Base-by-base conservation (phyloP, 2,797 vertebrate species). In the Lacerta viridis region DNA sequence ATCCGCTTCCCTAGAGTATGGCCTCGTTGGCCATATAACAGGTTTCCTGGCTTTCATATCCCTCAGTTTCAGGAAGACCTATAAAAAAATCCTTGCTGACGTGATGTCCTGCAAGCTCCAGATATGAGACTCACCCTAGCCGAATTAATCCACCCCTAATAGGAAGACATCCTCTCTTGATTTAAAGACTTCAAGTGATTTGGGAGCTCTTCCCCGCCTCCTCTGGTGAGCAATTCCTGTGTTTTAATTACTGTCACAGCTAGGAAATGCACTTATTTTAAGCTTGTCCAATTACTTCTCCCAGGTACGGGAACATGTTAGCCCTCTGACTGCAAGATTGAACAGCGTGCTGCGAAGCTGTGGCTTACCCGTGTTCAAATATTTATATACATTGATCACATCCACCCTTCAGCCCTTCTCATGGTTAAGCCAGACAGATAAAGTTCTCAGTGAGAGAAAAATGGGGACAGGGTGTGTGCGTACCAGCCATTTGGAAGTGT, bases 211-310 rank as follows among this genome's bases (percentile, higher is more conserved):
- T 82, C 55, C 59, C 55, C 1, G 13, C 39, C 69, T 76, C 80
- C 79, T 82, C 71, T 46, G 23, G 71, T 83, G 80, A 87, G 80
- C 86, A 82, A 66, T 76, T 66, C 36, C 71, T 75, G 55, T 76
- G 80, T 83, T 87, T 87, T 87, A 87, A 87, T 87, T 87, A 83
- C 86, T 87, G 86, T 87, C 80, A 66, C 79, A 82, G 80, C 59
- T 64, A 76, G 86, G 71, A 87, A 76, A 87, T 82, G 79, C 80
- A 82, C 80, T 82, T 87, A 76, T 87, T 87, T 82, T 76, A 83
- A 87, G 80, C 86, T 76, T 87, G 80, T 87, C 86, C 86, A 87
- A 87, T 87, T 82, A 82, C 59, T 46, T 82, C 80, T 87, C 59
- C 64, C 80, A 87, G 86, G 29, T 87, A 87, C 55, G 75, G 59